Conservation (phyloP, 53 echinoderm and acorn worm species). For the Temnopleurus reevesii region DNA sequence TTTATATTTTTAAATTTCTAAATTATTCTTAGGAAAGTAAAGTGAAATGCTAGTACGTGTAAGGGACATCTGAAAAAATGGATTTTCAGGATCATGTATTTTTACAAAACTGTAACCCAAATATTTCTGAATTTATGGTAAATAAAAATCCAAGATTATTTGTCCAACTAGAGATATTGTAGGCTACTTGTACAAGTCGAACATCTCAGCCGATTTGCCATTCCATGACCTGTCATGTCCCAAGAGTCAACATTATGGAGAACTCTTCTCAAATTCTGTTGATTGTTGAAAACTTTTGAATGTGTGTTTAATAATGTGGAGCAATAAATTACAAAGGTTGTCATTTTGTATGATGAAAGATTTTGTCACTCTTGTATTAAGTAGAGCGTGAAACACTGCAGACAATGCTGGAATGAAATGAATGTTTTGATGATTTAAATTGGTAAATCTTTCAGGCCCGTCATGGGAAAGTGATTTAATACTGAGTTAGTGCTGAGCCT, state of each 20-base stretch:
- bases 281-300: conserved; percentile 19
- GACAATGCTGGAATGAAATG: background rate
- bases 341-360: background rate
- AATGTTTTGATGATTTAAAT: background rate
- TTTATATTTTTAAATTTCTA: too few species aligned
- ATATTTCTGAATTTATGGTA: too few species aligned
- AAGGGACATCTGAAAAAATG: too few species aligned
- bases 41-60: too few species aligned
- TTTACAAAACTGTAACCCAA: too few species aligned
- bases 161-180: too few species aligned
- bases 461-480: background rate
- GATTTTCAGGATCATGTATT: too few species aligned
- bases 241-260: background rate
- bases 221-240: background rate
- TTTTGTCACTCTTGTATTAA: background rate
- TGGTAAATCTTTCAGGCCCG: background rate
- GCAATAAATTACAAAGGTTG: background rate
- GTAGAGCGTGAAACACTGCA: background rate
- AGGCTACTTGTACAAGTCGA: too few species aligned
- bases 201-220: background rate
- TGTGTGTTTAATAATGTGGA: background rate
- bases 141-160: too few species aligned
- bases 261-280: background rate
- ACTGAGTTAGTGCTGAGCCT: background rate
- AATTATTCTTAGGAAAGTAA: too few species aligned